A percentile compares a stretch with the other conserved stretches of the same genome.
Evolutionary conservation across 1,140 invertebrate species (phyloP).

Genomic region (Halesus radiatus): DNA sequence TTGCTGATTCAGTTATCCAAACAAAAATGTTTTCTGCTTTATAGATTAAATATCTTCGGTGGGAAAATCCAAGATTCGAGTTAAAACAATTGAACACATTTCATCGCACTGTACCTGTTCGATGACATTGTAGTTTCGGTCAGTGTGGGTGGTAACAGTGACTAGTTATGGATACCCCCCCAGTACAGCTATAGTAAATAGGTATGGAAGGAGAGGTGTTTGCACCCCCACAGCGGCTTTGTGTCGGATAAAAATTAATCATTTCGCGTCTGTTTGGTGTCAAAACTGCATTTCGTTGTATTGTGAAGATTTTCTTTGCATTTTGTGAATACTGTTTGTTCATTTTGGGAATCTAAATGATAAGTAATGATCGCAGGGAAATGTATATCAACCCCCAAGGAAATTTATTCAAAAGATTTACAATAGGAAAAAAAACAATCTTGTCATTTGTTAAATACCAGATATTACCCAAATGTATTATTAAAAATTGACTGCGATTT

Average conservation of each 20-base stretch:
- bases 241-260: constrained; percentile 49
- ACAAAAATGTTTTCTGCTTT: no score
- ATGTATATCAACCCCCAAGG: no score
- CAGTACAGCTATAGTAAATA: neutral
- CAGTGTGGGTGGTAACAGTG: constrained; percentile 22
- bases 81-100: neutral
- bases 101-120: constrained; percentile 14
- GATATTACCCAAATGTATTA: no score
- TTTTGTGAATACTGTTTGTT: neutral
- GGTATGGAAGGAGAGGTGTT: neutral
- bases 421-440: no score
- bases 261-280: constrained; percentile 20
- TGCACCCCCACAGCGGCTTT: constrained; percentile 30
- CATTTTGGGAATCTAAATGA: neutral
- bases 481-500: no score
- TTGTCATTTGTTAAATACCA: no score
- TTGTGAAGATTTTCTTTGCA: neutral
- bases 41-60: no score
- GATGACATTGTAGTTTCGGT: constrained; percentile 34
- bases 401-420: no score
- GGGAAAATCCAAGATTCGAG: neutral
- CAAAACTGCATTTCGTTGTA: neutral
- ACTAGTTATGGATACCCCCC: constrained; percentile 2
- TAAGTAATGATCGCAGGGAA: neutral
- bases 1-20: no score